Base-by-base conservation (phyloP, 2,797 vertebrate genomes). In the Aphelocoma californica region DNA sequence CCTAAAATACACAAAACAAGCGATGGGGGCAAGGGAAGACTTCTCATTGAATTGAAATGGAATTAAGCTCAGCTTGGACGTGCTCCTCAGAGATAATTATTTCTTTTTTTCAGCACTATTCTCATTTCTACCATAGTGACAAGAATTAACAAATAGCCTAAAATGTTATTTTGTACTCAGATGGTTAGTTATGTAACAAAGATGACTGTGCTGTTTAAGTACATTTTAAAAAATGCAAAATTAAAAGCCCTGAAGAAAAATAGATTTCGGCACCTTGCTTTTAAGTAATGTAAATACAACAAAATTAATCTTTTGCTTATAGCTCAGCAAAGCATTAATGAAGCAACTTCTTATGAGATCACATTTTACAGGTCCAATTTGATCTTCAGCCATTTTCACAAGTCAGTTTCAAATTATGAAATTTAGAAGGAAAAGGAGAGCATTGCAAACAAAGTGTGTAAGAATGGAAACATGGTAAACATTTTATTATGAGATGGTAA, bases 401-500 rank as follows among this genome's bases (percentile, higher is more conserved):
- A 79, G 44, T 56, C 47, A 84, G 29, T 71, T 92, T 84, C 66
- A 88, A 88, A 66, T 70, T 3, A 66, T 2, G 9, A 75, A 90
- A 86, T 70, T 61, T 32, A 50, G 28, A 86, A 88, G 45, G 57
- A 56, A 87, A 87, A 67, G 44, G 54, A 92, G 18, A 69, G 13
- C 34, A 84, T 58, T 48, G 83, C 23, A 93, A 91, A 85, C 44
- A 45, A 81, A 91, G n/a, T 17, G 6, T 86, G 0, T 61, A 91
- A 90, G 26, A 81, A 81, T 40, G 50, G 42, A 93, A 95, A 92
- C 25, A 83, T 0, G 6, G 91, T 74, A 93, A 97, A 95, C 66
- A 86, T 86, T 88, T 92, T 66, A 61, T 87, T 81, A 61, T 34
- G 34, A 92, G 74, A 87, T 40, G 24, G 90, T 90, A 95, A 95